Conservation (phyloP, 2,113 vertebrate species). For the Otus sunia region DNA sequence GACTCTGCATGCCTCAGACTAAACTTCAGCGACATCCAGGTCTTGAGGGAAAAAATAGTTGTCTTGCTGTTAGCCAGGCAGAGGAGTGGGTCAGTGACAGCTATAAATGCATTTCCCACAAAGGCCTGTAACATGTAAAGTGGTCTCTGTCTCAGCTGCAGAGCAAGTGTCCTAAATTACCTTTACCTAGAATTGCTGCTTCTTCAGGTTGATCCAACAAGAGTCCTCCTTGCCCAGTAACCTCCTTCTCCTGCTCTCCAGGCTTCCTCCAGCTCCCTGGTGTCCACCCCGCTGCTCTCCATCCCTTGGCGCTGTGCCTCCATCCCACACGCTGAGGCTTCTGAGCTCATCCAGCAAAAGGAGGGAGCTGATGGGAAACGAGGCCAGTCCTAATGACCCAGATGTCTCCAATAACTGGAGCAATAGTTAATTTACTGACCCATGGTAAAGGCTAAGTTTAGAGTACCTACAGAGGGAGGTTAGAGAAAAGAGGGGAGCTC, state of each 20-base stretch:
- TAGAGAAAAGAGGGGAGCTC: background rate
- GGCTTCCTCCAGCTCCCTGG: background rate
- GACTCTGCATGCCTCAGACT: conserved; percentile 41
- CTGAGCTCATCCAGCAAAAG: background rate
- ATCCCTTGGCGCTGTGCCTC: background rate
- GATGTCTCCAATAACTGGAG: background rate
- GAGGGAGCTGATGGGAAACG: background rate
- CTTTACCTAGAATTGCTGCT: background rate
- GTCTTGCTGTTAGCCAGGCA: background rate
- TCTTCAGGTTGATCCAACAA: background rate
- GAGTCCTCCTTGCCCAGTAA: background rate
- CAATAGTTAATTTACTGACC: background rate
- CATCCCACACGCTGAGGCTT: background rate
- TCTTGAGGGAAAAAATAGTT: background rate
- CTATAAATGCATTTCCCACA: background rate
- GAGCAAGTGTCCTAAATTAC: background rate
- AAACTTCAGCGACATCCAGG: background rate
- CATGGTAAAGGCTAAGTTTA: background rate
- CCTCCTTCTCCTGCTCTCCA: background rate
- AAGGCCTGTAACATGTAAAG: background rate
- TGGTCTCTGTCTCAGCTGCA: background rate
- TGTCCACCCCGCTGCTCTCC: background rate
- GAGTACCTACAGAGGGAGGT: background rate
- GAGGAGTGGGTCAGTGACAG: background rate
- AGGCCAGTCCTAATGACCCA: background rate